phyloP scores from a whole-genome alignment of 2,113 vertebrate species.

The Suncus etruscus region DNA sequence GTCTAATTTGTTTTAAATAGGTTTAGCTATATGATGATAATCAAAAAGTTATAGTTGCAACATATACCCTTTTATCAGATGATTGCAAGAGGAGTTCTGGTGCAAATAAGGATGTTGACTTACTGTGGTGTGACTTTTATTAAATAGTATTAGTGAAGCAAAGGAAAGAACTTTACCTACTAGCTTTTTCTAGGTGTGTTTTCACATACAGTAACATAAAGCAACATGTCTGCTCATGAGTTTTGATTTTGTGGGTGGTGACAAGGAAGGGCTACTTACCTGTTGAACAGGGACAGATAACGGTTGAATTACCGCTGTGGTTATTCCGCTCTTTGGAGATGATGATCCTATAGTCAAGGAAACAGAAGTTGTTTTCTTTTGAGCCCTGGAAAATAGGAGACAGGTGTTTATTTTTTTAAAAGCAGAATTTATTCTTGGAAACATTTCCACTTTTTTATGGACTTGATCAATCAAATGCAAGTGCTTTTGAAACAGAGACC shows the following conservation, averaged over 20 bases:
- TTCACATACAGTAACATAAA: conserved; percentile 31
- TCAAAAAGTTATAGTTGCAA: not conserved
- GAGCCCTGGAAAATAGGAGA: conserved; percentile 87
- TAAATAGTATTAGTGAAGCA: conserved; percentile 7
- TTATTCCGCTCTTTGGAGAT: conserved; percentile 93
- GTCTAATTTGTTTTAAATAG: conserved; percentile 47
- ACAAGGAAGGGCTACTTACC: conserved; percentile 79
- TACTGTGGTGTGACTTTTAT: not conserved
- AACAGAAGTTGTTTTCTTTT: conserved; percentile 97
- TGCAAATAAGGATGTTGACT: not conserved
- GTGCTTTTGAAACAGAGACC: not conserved
- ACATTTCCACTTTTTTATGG: not conserved
- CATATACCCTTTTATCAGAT: not conserved
- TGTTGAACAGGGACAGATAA: conserved; percentile 90
- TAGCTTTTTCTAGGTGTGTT: not conserved
- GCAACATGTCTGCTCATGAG: not conserved
- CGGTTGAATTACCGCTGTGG: conserved; percentile 94
- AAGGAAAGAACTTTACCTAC: conserved; percentile 2
- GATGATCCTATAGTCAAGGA: conserved; percentile 96
- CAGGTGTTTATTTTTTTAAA: not conserved
- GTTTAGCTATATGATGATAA: not conserved
- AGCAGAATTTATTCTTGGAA: not conserved
- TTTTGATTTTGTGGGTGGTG: rapidly evolving
- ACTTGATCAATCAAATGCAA: not conserved
- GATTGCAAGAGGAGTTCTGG: not conserved